These are phyloP conservation scores for Drosophila lacteicornis DNA, from an alignment of 1,140 invertebrate species.

Conservation along the genomic window DNA sequence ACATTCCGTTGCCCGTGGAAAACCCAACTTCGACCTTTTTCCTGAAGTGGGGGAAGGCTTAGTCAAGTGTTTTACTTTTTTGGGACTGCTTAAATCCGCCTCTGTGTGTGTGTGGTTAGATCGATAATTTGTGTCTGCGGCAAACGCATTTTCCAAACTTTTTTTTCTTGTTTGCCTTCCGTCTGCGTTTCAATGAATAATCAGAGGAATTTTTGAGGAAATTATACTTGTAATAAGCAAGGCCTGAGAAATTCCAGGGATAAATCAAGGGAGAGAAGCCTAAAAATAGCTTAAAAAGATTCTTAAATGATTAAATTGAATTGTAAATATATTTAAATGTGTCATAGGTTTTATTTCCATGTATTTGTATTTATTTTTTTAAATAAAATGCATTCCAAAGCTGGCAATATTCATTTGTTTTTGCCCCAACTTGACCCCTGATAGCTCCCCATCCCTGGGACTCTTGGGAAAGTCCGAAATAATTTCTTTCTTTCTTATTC, in stretches of 20 bases:
- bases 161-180: slow-evolving; percentile 12
- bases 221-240: background rate
- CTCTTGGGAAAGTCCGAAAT: slow-evolving; percentile 59
- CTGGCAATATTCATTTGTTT: background rate
- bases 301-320: background rate
- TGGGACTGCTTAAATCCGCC: slow-evolving; percentile 58
- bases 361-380: background rate
- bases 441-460: background rate
- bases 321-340: no score
- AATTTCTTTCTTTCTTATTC: slow-evolving; percentile 6
- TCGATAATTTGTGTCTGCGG: slow-evolving; percentile 57
- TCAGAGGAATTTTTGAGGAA: background rate
- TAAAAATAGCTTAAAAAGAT: accelerated
- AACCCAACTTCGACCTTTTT: slow-evolving; percentile 15
- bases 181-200: slow-evolving; percentile 11
- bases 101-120: slow-evolving; percentile 21
- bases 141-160: slow-evolving; percentile 63
- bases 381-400: no score
- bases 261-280: no score
- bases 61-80: slow-evolving; percentile 73
- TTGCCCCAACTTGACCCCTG: slow-evolving; percentile 1
- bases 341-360: no score
- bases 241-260: no score
- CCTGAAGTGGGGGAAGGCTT: slow-evolving; percentile 5
- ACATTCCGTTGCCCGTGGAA: slow-evolving; percentile 52